phyloP scores from a whole-genome alignment of 2,797 vertebrate genomes.

The Phoebastria nigripes region DNA sequence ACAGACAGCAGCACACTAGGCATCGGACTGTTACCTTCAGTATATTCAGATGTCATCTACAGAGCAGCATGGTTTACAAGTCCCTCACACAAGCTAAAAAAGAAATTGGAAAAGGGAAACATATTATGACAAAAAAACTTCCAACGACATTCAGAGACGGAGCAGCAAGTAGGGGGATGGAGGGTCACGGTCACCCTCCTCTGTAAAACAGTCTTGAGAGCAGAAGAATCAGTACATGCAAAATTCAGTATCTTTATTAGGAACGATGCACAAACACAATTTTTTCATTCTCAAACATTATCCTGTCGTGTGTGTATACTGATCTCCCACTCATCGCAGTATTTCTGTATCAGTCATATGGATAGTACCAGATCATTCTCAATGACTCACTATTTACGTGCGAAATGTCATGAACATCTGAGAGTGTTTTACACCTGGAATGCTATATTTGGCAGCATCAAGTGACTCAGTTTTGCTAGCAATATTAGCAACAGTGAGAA shows the following conservation, averaged over 20 bases:
- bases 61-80: background rate
- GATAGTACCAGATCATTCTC: constrained; percentile 54
- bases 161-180: background rate
- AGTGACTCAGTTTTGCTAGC: constrained; percentile 50
- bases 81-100: background rate
- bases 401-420: constrained; percentile 61
- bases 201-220: background rate
- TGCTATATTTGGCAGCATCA: constrained; percentile 48
- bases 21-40: background rate
- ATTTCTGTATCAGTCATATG: constrained; percentile 65
- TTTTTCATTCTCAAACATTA: constrained; percentile 34
- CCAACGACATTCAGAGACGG: background rate
- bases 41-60: background rate
- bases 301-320: constrained; percentile 17
- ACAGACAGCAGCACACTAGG: background rate
- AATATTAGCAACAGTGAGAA: constrained; percentile 1
- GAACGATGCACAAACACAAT: background rate
- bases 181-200: background rate
- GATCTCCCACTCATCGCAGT: constrained; percentile 46
- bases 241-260: background rate
- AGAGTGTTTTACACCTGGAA: constrained; percentile 62
- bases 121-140: background rate
- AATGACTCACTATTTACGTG: constrained; percentile 61
- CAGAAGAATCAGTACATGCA: background rate
- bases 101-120: background rate